Evolutionary conservation across 2,797 vertebrate species (phyloP).

Genomic region (Aphelocoma californica): DNA sequence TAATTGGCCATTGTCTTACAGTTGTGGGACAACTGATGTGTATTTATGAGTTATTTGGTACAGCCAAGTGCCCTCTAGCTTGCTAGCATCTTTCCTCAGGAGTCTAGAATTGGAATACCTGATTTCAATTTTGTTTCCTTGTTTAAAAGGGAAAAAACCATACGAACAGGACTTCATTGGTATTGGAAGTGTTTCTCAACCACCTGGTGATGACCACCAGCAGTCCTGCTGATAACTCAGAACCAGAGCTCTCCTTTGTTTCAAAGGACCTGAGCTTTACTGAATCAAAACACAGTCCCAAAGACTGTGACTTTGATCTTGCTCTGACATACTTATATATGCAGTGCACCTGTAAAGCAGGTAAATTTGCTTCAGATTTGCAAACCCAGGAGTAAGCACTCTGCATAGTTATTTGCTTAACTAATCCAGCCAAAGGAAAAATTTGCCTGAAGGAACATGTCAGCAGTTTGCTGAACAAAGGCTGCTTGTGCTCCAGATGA

Average conservation of each 20-base stretch:
- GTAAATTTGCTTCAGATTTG: background rate
- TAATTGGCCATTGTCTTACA: background rate
- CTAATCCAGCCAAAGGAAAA: background rate
- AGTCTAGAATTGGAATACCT: background rate
- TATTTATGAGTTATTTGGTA: background rate
- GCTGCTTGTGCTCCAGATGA: background rate
- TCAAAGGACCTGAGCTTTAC: background rate
- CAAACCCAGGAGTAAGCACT: background rate
- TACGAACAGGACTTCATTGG: background rate
- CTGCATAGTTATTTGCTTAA: background rate
- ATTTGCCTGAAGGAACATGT: conserved; percentile 13
- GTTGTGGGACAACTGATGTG: background rate
- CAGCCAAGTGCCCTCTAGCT: background rate
- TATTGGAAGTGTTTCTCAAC: background rate
- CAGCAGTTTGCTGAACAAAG: conserved; percentile 27
- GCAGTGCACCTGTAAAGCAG: background rate
- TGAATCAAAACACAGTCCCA: background rate
- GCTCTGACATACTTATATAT: background rate
- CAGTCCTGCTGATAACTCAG: background rate
- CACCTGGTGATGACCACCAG: background rate
- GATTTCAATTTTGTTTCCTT: background rate
- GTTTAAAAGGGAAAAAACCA: background rate
- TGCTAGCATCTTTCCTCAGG: background rate
- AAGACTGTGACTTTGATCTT: background rate
- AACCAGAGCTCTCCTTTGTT: background rate